Conservation (phyloP, 1,140 invertebrate species). For the Dermatophagoides farinae region DNA sequence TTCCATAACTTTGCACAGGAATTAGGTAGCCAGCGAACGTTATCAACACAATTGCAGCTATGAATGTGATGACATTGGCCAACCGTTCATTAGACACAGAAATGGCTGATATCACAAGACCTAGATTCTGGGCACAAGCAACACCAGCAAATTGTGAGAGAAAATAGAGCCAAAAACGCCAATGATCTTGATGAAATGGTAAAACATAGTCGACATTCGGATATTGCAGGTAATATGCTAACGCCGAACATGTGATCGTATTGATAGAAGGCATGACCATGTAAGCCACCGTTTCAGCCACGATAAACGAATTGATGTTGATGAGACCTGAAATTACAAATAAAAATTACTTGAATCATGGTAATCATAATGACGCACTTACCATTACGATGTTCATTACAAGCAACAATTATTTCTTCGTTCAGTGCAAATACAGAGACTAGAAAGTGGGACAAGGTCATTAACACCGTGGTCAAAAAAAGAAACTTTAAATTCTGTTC, state of each 20-base stretch:
- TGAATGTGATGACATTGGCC: neutral
- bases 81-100: neutral
- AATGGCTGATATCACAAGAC: neutral
- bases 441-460: neutral
- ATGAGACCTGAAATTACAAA: neutral
- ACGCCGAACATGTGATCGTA: neutral
- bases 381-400: constrained; percentile 7
- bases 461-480: neutral
- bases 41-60: neutral
- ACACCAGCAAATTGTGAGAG: neutral
- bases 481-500: constrained; percentile 2
- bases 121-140: neutral
- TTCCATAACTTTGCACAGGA: neutral
- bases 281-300: neutral
- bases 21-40: neutral
- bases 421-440: neutral
- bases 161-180: neutral
- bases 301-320: neutral
- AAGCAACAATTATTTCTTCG: neutral
- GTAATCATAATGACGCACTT: neutral
- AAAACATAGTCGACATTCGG: neutral
- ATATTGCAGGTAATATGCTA: neutral
- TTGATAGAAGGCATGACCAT: neutral
- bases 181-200: too few species aligned
- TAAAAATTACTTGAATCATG: neutral